A percentile compares a stretch with the other conserved stretches of the same genome.
Conservation (phyloP, 2,888 invertebrate species). For the Nysson spinosus region DNA sequence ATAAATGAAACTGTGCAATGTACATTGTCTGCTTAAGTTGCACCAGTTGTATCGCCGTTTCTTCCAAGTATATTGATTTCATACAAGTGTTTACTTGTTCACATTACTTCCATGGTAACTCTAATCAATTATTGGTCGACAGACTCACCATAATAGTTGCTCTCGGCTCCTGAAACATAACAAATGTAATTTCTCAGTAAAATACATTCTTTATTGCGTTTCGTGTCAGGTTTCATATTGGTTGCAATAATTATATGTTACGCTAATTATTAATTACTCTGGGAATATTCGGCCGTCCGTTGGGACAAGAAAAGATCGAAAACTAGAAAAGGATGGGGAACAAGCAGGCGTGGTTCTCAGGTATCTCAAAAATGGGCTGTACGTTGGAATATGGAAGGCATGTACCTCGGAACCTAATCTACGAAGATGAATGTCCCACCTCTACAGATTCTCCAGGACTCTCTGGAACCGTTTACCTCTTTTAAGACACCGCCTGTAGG, state of each 20-base stretch:
- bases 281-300: too few species aligned
- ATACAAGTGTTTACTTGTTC: not conserved
- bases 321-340: slow-evolving; percentile 13
- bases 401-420: slow-evolving; percentile 55
- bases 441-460: slow-evolving; percentile 32
- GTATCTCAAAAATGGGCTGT: slow-evolving; percentile 49
- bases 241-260: not conserved
- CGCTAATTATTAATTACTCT: not conserved
- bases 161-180: slow-evolving; percentile 26
- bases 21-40: too few species aligned
- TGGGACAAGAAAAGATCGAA: too few species aligned
- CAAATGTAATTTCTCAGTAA: too few species aligned
- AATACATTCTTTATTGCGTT: too few species aligned
- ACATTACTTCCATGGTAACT: not conserved
- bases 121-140: not conserved
- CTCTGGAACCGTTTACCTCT: slow-evolving; percentile 33
- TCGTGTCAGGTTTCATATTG: not conserved
- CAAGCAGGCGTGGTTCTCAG: slow-evolving; percentile 64
- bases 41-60: too few species aligned
- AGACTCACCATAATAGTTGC: slow-evolving; percentile 19
- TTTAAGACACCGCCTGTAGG: slow-evolving; percentile 52
- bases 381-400: slow-evolving; percentile 40
- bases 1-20: too few species aligned
- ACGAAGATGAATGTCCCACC: slow-evolving; percentile 62
- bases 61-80: not conserved